A percentile compares a stretch with the other conserved stretches of the same genome.
Conservation (phyloP, 1,140 invertebrate genomes). For the Eurosta solidaginis region DNA sequence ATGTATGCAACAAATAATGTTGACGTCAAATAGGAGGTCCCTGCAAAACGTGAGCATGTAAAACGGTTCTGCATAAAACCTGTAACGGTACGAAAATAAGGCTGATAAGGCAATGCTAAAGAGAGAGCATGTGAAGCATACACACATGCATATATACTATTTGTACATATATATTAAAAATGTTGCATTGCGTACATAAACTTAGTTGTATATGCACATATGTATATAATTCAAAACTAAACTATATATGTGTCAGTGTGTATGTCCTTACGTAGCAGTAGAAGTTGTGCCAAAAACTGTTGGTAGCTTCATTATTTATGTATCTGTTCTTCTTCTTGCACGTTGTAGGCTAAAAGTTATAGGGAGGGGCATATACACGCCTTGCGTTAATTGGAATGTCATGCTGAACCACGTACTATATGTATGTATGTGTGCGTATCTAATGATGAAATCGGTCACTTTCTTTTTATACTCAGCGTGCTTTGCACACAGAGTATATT, state of each 20-base stretch:
- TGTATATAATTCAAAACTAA: background rate
- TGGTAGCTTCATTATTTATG: background rate
- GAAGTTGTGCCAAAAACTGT: background rate
- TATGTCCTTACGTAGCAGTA: background rate
- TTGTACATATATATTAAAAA: background rate
- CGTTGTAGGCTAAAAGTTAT: background rate
- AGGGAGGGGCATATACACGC: too few species aligned
- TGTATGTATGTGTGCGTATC: background rate
- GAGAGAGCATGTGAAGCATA: background rate
- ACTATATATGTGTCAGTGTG: background rate
- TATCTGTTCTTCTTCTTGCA: background rate
- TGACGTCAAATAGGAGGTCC: background rate
- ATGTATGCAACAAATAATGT: background rate
- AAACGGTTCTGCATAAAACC: constrained; percentile 20
- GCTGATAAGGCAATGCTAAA: background rate
- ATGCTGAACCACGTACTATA: background rate
- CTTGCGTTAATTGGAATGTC: background rate
- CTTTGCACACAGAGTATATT: too few species aligned
- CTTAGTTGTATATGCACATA: background rate
- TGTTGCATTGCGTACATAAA: constrained; percentile 16
- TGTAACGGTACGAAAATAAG: background rate
- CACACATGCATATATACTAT: background rate
- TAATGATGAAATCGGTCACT: too few species aligned
- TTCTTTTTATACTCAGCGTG: too few species aligned
- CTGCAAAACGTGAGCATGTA: background rate